These are phyloP conservation scores for Psammodynastes pulverulentus DNA, from an alignment of 2,113 vertebrate genomes.

Conservation along the genomic window DNA sequence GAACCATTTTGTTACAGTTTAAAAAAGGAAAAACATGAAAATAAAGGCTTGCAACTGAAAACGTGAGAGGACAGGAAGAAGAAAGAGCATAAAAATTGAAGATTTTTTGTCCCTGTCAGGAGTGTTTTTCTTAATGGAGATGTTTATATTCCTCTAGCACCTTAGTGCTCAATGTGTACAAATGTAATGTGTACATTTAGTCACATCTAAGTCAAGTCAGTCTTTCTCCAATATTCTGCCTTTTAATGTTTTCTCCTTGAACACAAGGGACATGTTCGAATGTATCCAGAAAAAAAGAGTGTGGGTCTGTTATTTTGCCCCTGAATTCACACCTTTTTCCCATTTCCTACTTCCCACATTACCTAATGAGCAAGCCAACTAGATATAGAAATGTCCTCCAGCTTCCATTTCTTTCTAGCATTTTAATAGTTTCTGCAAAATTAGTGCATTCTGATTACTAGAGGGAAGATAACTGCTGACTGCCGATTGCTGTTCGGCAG, in stretches of 20 bases:
- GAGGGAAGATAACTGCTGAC: background rate
- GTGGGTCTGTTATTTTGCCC: constrained; percentile 45
- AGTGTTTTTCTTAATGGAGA: background rate
- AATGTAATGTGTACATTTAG: background rate
- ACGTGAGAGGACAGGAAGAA: background rate
- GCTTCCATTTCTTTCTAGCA: constrained; percentile 30
- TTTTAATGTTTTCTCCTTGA: background rate
- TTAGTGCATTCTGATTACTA: constrained; percentile 9
- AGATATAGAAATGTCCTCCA: background rate
- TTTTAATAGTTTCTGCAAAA: background rate
- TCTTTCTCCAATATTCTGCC: background rate
- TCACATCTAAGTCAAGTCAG: background rate
- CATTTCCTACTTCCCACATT: constrained; percentile 9
- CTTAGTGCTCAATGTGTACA: background rate
- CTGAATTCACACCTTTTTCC: constrained; percentile 33
- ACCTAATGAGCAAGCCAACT: constrained; percentile 19
- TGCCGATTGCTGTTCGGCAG: background rate
- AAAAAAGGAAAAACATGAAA: background rate
- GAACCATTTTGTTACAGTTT: background rate
- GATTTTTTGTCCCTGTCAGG: background rate
- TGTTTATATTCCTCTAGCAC: background rate
- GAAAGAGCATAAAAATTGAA: background rate
- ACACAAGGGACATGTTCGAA: constrained; percentile 13
- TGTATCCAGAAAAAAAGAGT: constrained; percentile 51
- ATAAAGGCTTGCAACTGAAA: background rate